phyloP scores from a whole-genome alignment of 2,113 vertebrate species.

The Cisticola juncidis region DNA sequence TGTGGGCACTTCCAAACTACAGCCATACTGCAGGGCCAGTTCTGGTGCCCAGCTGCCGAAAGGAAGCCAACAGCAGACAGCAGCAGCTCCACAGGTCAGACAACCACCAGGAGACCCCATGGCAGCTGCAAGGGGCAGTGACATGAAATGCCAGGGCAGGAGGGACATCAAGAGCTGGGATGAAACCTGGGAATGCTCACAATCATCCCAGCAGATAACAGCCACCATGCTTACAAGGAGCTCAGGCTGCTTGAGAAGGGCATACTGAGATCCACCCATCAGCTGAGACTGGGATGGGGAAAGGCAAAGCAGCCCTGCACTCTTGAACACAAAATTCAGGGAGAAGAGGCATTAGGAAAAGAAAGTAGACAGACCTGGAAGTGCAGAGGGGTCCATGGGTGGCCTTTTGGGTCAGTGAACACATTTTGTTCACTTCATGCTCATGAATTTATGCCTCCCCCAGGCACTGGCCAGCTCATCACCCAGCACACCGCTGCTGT shows the following conservation, averaged over 20 bases:
- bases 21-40: background rate
- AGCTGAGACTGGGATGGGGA: background rate
- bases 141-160: background rate
- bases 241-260: background rate
- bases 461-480: background rate
- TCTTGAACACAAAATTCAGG: background rate
- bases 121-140: background rate
- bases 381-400: background rate
- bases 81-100: background rate
- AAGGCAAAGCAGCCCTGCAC: background rate
- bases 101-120: background rate
- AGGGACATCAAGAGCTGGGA: background rate
- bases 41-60: background rate
- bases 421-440: background rate
- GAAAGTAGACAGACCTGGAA: background rate
- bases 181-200: background rate
- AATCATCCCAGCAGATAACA: background rate
- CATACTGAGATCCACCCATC: background rate
- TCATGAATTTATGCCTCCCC: background rate
- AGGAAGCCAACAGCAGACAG: background rate
- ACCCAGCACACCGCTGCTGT: background rate
- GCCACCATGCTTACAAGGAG: background rate
- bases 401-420: background rate
- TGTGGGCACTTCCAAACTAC: background rate
- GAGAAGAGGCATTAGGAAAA: background rate